Evolutionary conservation across 1,140 invertebrate genomes (phyloP), one percentile per base, ranked within the genome.

Genomic region (Panagrolaimus sp.): DNA sequence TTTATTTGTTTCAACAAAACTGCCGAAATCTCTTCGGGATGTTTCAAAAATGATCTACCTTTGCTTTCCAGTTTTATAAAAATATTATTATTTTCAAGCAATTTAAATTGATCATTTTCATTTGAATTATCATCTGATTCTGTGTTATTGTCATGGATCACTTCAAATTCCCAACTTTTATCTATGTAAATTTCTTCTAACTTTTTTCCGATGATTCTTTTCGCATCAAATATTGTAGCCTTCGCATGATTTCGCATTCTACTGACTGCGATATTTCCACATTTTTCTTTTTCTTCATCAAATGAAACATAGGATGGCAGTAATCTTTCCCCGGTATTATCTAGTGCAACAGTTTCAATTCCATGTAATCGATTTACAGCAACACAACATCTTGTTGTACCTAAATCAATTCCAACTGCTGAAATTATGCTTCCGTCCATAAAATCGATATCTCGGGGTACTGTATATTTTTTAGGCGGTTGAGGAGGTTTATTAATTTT

Each of bases 21-120:
- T 17, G 63, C 63, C 15, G 43, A n/a, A 9, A 64, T 64, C 28
- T 64, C 63, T 43, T 64, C 63, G 14, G 63, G 63, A 12, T 43
- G 17, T 17, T 32, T 24, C 10, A 10, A 1, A 2, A 12, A 2
- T 28, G 1, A n/a, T 58, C 8, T 24, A 28, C 3, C 8, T 21
- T 17, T 58, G n/a, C 0, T 12, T 58, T 58, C 52, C 21, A n/a
- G 1, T 17, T 58, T 38, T 38, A 38, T 38, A 38, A 38, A 7
- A 2, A 38, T 7, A 38, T 38, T 38, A 7, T 38, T 38, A 7
- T 38, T 38, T 38, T 38, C 32, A 38, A 38, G 52, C 15, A 63
- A 15, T 26, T 63, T 17, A n/a, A 10, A 21, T 2, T 17, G 28
- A 43, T 17, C 28, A 38, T 38, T 38, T 64, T 64, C 26, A 9